These are phyloP conservation scores for Scaptomyza graminum DNA, from an alignment of 1,140 invertebrate genomes.

Conservation along the genomic window DNA sequence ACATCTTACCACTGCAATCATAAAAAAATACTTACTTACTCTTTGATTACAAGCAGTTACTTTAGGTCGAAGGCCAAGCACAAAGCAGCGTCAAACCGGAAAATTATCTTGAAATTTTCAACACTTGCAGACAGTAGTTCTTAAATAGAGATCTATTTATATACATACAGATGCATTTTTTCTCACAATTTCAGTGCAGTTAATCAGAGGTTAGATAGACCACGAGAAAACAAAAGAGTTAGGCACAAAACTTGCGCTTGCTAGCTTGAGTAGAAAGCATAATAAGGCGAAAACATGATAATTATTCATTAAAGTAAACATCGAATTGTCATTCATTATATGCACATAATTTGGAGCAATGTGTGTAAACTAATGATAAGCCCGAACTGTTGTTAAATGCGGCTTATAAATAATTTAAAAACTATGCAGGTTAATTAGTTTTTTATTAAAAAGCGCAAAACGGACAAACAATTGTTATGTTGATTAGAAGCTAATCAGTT, in stretches of 20 bases:
- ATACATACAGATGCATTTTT: slow-evolving; percentile 50
- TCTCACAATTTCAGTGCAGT: slow-evolving; percentile 65
- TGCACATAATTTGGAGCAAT: slow-evolving; percentile 65
- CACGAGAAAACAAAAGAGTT: slow-evolving; percentile 67
- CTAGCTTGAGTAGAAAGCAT: slow-evolving; percentile 16
- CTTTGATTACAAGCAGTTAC: slow-evolving; percentile 5
- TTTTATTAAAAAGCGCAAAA: neutral
- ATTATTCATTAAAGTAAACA: slow-evolving; percentile 53
- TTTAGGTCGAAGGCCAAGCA: neutral
- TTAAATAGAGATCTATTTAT: slow-evolving; percentile 3
- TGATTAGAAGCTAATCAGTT: slow-evolving; percentile 15
- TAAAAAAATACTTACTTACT: slow-evolving; percentile 13
- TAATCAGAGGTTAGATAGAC: slow-evolving; percentile 36
- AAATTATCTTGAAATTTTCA: slow-evolving; percentile 42
- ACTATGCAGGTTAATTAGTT: slow-evolving; percentile 19
- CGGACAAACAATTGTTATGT: slow-evolving; percentile 10
- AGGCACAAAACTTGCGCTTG: slow-evolving; percentile 47
- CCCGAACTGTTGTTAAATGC: neutral
- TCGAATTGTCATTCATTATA: slow-evolving; percentile 11
- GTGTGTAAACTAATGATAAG: slow-evolving; percentile 51
- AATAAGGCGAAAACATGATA: slow-evolving; percentile 41
- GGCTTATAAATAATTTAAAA: slow-evolving; percentile 28
- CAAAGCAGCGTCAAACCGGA: slow-evolving; percentile 37
- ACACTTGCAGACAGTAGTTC: slow-evolving; percentile 49
- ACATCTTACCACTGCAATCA: neutral